Percentiles rank a stretch among this genome's conserved stretches.
Evolutionary conservation across 2,113 vertebrate genomes (phyloP).

Genomic region (Pollimyrus isidori): DNA sequence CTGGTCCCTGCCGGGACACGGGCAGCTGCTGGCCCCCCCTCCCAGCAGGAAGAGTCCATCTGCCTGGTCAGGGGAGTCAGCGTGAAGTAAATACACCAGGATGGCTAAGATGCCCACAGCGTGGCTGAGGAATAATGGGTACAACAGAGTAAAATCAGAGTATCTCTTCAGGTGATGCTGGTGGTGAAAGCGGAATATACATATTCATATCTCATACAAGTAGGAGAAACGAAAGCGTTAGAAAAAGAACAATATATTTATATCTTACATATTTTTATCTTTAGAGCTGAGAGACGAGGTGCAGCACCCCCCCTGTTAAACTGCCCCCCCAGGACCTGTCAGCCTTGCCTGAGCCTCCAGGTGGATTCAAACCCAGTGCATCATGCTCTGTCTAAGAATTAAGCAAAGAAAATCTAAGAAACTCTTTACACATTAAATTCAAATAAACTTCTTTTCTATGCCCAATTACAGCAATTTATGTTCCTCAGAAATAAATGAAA

Average conservation of each 20-base stretch:
- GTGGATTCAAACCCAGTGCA: neutral
- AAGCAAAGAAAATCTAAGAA: neutral
- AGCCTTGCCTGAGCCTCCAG: neutral
- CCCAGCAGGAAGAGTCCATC: neutral
- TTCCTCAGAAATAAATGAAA: neutral
- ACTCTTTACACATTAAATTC: neutral
- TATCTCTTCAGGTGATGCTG: neutral
- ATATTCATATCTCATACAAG: neutral
- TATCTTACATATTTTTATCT: neutral
- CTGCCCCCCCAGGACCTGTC: neutral
- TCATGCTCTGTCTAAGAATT: neutral
- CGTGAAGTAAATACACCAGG: neutral
- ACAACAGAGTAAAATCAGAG: neutral
- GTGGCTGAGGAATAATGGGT: neutral
- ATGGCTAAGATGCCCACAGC: neutral
- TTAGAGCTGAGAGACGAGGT: neutral
- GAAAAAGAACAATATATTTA: neutral
- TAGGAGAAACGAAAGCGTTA: neutral
- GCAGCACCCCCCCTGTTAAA: neutral
- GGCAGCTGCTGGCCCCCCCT: conserved; percentile 28
- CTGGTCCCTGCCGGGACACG: conserved; percentile 5
- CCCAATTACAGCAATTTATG: neutral
- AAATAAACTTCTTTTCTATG: neutral
- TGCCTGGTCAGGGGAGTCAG: neutral
- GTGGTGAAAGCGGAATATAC: neutral